phyloP scores from a whole-genome alignment of 2,797 vertebrate species.

The Enteromius anoplus region DNA sequence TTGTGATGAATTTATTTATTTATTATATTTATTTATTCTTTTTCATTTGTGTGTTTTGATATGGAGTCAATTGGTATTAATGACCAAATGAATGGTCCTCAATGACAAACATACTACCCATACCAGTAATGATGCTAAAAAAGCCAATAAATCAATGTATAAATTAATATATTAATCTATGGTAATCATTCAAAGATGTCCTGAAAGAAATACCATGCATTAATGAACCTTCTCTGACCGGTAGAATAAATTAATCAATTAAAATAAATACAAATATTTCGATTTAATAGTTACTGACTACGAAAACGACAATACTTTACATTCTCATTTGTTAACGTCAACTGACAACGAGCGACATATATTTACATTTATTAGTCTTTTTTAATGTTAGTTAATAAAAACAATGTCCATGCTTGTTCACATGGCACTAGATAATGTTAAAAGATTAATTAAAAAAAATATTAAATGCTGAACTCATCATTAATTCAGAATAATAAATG shows the following conservation, averaged over 20 bases:
- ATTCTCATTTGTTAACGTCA: background rate
- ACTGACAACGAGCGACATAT: background rate
- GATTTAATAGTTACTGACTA: background rate
- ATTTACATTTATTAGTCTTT: background rate
- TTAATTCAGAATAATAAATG: background rate
- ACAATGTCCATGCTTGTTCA: background rate
- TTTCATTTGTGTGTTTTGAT: background rate
- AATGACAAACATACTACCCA: background rate
- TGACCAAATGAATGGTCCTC: background rate
- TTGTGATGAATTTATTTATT: background rate
- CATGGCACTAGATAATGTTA: background rate
- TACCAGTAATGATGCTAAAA: background rate
- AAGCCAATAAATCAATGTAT: background rate
- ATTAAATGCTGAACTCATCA: background rate
- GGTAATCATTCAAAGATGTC: background rate
- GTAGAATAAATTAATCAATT: background rate
- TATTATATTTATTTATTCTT: background rate
- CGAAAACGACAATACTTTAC: background rate
- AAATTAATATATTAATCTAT: background rate
- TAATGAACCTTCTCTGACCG: background rate
- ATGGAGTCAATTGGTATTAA: background rate
- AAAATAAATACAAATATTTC: background rate
- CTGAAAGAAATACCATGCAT: background rate
- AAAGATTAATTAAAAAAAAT: background rate
- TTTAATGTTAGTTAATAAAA: too few species aligned